Evolutionary conservation across 2,888 invertebrate genomes (phyloP).

Genomic region (Pediacus dermestoides): DNA sequence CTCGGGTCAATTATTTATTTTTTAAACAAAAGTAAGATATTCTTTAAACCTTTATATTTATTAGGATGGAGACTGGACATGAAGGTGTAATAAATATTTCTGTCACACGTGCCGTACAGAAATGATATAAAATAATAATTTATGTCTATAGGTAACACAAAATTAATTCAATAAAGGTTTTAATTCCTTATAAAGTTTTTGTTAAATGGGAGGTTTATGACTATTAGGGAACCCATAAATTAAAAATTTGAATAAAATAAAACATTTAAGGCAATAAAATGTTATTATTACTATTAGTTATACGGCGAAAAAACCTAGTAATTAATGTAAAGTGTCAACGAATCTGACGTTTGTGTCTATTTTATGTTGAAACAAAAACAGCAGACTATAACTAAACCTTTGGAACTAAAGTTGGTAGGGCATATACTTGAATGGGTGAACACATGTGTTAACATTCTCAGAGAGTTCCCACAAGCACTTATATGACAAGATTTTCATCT

Average conservation of each 20-base stretch:
- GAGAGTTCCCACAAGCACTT: conserved; percentile 46
- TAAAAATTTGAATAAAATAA: too few species aligned
- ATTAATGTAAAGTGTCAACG: conserved; percentile 3
- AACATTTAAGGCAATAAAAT: too few species aligned
- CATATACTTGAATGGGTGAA: conserved; percentile 33
- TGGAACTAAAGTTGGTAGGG: conserved; percentile 15
- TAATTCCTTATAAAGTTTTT: too few species aligned
- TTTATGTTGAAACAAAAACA: conserved; percentile 4
- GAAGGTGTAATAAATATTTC: conserved; percentile 4
- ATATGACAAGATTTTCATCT: conserved; percentile 49
- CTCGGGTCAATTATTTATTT: too few species aligned
- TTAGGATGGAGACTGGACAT: too few species aligned
- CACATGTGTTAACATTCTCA: conserved; percentile 49
- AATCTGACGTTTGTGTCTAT: conserved; percentile 1
- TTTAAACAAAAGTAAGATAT: too few species aligned
- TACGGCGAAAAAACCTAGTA: not conserved
- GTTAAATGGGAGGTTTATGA: too few species aligned
- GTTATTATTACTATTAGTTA: too few species aligned
- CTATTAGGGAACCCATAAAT: too few species aligned
- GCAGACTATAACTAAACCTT: conserved; percentile 15
- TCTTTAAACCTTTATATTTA: too few species aligned
- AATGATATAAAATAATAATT: conserved; percentile 4
- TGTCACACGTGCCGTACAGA: conserved; percentile 5
- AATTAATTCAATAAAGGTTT: too few species aligned
- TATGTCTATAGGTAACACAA: too few species aligned